Conservation (phyloP, 2,888 invertebrate genomes). For the Nyleta sp. region DNA sequence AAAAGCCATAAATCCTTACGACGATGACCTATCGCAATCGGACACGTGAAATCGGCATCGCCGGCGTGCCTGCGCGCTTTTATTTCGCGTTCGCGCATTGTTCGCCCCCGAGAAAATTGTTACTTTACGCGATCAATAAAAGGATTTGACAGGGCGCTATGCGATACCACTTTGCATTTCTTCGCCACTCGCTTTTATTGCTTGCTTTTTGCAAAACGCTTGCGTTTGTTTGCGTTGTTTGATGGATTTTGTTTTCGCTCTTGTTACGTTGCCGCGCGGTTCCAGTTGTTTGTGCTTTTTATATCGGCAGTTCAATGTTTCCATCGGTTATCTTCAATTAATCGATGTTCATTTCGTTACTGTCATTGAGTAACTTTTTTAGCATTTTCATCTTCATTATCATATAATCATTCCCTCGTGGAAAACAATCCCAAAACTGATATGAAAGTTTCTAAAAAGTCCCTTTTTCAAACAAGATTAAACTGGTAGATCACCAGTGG, state of each 20-base stretch:
- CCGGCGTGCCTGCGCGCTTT: slow-evolving; percentile 36
- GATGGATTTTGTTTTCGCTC: background rate
- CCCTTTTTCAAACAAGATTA: too few relatives aligned
- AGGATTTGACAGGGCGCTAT: slow-evolving; percentile 45
- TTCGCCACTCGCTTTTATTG: background rate
- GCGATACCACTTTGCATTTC: slow-evolving; percentile 33
- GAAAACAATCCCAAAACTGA: too few relatives aligned
- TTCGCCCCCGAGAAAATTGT: slow-evolving; percentile 46
- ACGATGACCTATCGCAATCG: slow-evolving; percentile 47
- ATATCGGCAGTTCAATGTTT: too few relatives aligned
- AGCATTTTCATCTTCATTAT: too few relatives aligned
- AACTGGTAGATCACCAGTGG: too few relatives aligned
- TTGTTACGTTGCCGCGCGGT: too few relatives aligned
- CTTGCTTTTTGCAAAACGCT: background rate
- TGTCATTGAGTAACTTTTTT: too few relatives aligned
- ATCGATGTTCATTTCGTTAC: too few relatives aligned
- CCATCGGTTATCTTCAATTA: too few relatives aligned
- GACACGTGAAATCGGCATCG: slow-evolving; percentile 48
- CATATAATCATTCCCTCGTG: too few relatives aligned
- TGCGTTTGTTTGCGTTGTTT: background rate
- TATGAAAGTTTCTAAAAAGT: too few relatives aligned
- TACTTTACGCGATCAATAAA: slow-evolving; percentile 54
- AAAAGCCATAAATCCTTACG: slow-evolving; percentile 44
- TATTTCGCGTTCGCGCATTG: slow-evolving; percentile 44
- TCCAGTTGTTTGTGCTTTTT: too few relatives aligned